These are phyloP conservation scores for Microplitis mediator DNA, from an alignment of 1,140 invertebrate genomes.

Conservation along the genomic window DNA sequence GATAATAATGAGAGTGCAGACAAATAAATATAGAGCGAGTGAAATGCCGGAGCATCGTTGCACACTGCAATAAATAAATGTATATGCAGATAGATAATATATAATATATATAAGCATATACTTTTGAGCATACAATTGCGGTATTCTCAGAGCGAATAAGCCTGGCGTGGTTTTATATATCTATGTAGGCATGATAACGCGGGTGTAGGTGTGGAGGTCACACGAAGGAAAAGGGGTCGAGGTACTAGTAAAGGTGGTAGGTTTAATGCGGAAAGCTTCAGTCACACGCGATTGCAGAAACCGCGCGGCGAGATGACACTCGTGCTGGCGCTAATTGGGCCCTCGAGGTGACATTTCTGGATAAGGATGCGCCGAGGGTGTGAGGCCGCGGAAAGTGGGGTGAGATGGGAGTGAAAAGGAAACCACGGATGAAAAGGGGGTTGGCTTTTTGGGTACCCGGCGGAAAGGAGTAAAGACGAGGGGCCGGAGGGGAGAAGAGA, in stretches of 20 bases:
- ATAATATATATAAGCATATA: background rate
- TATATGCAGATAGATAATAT: too few relatives aligned
- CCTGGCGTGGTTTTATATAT: background rate
- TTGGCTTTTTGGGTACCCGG: constrained; percentile 26
- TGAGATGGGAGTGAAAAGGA: constrained; percentile 22
- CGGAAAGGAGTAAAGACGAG: constrained; percentile 13
- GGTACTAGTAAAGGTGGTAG: background rate
- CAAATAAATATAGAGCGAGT: background rate
- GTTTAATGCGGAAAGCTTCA: constrained; percentile 52
- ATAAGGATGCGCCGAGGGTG: constrained; percentile 18
- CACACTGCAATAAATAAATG: too few relatives aligned
- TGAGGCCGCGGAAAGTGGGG: background rate
- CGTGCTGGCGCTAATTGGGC: constrained; percentile 61
- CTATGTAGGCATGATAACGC: background rate
- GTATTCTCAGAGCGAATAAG: constrained; percentile 18
- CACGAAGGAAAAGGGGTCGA: background rate
- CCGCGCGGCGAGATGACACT: constrained; percentile 59
- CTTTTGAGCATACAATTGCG: constrained; percentile 7
- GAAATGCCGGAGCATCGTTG: background rate
- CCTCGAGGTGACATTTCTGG: constrained; percentile 56
- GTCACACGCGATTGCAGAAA: constrained; percentile 58
- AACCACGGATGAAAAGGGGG: background rate
- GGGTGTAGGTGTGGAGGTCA: constrained; percentile 4
- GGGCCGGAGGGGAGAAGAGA: too few relatives aligned
- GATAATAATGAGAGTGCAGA: constrained; percentile 13